Base-by-base conservation (phyloP, 2,888 invertebrate species). In the Hesperia comma region DNA sequence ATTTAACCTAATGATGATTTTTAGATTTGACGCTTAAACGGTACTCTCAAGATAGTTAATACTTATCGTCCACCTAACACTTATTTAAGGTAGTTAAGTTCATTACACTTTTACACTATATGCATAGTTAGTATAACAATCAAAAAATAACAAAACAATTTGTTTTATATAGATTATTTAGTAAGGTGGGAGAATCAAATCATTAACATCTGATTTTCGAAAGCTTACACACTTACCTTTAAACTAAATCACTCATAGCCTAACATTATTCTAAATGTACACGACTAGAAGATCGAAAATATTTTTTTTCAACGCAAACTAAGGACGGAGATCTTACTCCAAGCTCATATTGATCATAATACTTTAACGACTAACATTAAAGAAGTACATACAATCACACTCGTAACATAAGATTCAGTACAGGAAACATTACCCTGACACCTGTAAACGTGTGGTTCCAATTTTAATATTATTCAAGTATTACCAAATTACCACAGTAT, bases 201-300 rank as follows among this genome's bases (percentile, higher is more conserved):
- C 40, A 43, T 53, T 46, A 66, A 58, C 32, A 43, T 54, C 33
- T 60, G 66, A 58, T 58, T 69, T 71, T 74, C 67, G 74, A 55
- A 72, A 74, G 75, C 37, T 37, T 46, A 55, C 21, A 60, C 17
- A 12, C 37, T n/a, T 67, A 14, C 40, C 64, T 73, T 53, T 74
- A 72, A 43, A 61, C 74, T 76, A 77, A 69, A 77, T 77, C 76
- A 77, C 78, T 76, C 77, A 69, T 75, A 78, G 68, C 43, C 72
- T 72, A 75, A 72, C 60, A 71, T 71, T 76, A 75, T 70, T 66
- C 72, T 86, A 84, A 78, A 70, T 79, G 75, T 83, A 85, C 68
- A 77, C 80, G 90, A 90, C 90, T 90, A 90, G 90, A 90, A 86
- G 82, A 80, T 83, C 80, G 83, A 80, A 80, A 77, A 76, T 74